Conservation (phyloP, 1,140 invertebrate species). For the Daktulosphaira vitifoliae region DNA sequence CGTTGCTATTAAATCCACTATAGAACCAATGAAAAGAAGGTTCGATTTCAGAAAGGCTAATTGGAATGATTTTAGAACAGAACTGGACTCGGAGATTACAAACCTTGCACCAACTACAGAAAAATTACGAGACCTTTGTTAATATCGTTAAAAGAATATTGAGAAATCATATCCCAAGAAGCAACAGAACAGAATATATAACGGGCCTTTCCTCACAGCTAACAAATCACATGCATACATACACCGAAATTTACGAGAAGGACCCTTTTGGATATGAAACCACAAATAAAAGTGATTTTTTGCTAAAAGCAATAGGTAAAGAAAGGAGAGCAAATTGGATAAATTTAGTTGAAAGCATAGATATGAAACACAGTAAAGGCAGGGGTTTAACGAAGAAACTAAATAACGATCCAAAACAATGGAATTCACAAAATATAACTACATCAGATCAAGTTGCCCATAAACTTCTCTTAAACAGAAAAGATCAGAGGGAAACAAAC, state of each 20-base stretch:
- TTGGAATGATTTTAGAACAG: too few species aligned
- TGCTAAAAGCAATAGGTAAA: not conserved
- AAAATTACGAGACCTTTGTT: too few species aligned
- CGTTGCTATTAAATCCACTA: too few species aligned
- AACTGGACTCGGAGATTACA: too few species aligned
- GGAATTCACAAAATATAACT: not conserved
- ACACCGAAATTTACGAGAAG: not conserved
- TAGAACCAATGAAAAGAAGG: too few species aligned
- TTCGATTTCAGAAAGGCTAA: too few species aligned
- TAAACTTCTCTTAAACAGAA: conserved; percentile 21
- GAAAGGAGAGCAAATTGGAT: conserved; percentile 16
- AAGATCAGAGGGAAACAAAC: not conserved
- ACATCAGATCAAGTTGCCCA: conserved; percentile 26
- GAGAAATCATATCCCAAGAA: too few species aligned
- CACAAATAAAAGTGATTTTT: not conserved
- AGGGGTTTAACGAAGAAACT: conserved; percentile 7
- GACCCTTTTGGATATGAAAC: conserved; percentile 18
- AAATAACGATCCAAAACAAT: conserved; percentile 4
- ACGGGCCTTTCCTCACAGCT: too few species aligned
- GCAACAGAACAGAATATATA: too few species aligned
- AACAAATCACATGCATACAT: not conserved
- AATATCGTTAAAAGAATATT: too few species aligned
- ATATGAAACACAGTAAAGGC: conserved; percentile 20
- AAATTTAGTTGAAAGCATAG: conserved; percentile 1
- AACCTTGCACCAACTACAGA: too few species aligned